Base-by-base conservation (phyloP, 1,140 invertebrate genomes). In the Cyclina sinensis region DNA sequence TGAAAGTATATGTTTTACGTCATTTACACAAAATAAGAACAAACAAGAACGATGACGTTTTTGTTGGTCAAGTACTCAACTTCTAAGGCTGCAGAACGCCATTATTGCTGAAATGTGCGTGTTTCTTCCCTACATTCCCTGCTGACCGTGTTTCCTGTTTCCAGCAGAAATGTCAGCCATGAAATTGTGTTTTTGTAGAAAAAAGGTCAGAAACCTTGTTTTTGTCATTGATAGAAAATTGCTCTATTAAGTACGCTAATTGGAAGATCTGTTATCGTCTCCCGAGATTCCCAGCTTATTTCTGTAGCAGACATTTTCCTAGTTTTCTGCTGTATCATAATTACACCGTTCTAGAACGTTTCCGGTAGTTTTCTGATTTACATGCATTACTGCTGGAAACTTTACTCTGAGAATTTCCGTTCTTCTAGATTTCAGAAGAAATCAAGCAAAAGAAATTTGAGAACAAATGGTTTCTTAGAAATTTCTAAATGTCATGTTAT, bases 61-160 rank as follows among this genome's bases (percentile, higher is more conserved):
- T 57, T 57, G 54, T 57, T 57, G 54, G 54, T 57, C 54, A 57
- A 18, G 54, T 57, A n/a, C 54, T 57, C 3, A 57, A 7, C 5
- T 7, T 65, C 27, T 65, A n/a, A n/a, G n/a, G n/a, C 59, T 21
- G 59, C n/a, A n/a, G n/a, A n/a, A n/a, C n/a, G n/a, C n/a, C n/a
- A n/a, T n/a, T n/a, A n/a, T n/a, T n/a, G n/a, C 14, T 18, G 24
- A 30, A 35, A 11, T 30, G 24, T 2, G 30, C 30, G n/a, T 30
- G 24, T n/a, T n/a, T n/a, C 4, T 65, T 65, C 14, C 59, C 59
- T 5, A 27, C 59, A 65, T 24, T 27, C 59, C 59, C n/a, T 11
- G 24, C n/a, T 65, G 59, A 65, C 16, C 24, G 24, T 65, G 16
- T 65, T 65, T 65, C 59, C 59, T 24, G 59, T 65, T 65, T 65